These are phyloP conservation scores for Aproaerema taeniolella DNA, from an alignment of 2,888 invertebrate species.

Conservation along the genomic window DNA sequence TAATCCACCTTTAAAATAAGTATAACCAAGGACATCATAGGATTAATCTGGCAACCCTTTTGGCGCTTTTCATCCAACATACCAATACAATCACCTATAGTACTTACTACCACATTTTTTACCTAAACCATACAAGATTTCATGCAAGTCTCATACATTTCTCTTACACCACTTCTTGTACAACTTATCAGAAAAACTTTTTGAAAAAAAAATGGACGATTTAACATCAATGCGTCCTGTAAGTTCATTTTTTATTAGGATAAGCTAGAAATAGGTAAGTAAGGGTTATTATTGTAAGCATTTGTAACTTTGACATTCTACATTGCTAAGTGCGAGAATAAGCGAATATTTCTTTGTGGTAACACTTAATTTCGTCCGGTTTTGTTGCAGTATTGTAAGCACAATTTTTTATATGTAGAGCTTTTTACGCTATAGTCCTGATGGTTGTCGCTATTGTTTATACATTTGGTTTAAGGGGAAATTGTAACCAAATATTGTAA, in stretches of 20 bases:
- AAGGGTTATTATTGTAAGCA: conserved; percentile 56
- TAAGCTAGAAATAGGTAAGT: conserved; percentile 62
- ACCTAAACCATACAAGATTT: conserved; percentile 2
- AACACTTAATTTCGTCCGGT: conserved; percentile 41
- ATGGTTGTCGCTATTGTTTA: conserved; percentile 51
- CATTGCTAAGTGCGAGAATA: conserved; percentile 49
- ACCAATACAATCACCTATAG: not conserved
- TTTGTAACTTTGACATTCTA: conserved; percentile 59
- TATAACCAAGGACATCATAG: no score
- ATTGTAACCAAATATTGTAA: no score
- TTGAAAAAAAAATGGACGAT: conserved; percentile 4
- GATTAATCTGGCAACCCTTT: no score
- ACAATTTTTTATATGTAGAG: conserved; percentile 36
- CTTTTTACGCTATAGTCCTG: conserved; percentile 46
- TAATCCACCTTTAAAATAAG: no score
- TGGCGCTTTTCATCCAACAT: no score
- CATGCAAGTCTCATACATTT: not conserved
- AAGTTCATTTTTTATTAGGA: conserved; percentile 53
- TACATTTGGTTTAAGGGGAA: conserved; percentile 27
- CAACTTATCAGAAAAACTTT: conserved; percentile 4
- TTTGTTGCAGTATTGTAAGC: conserved; percentile 59
- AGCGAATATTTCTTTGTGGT: conserved; percentile 41
- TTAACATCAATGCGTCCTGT: conserved; percentile 9
- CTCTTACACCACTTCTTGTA: not conserved
- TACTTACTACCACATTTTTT: conserved; percentile 10